Evolutionary conservation across 2,113 vertebrate genomes (phyloP).

Genomic region (Electrona antarctica): DNA sequence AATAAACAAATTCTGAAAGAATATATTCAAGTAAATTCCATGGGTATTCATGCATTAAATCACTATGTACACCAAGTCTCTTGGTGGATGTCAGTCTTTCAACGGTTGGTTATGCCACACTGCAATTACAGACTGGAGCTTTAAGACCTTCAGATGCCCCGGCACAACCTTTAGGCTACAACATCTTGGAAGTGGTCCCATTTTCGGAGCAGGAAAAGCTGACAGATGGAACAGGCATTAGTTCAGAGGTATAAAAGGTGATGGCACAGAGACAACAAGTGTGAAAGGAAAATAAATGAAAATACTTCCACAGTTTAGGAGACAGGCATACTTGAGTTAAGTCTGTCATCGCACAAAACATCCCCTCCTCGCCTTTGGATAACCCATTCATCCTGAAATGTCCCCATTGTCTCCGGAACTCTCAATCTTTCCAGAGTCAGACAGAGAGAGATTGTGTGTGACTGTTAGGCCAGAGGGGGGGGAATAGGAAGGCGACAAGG

Average conservation of each 20-base stretch:
- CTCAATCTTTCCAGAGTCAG: slow-evolving; percentile 61
- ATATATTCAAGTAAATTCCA: no score
- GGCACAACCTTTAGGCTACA: no score
- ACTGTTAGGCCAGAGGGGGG: slow-evolving; percentile 41
- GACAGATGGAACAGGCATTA: neutral
- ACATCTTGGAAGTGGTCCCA: no score
- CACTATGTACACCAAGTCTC: no score
- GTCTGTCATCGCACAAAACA: slow-evolving; percentile 53
- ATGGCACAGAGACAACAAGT: neutral
- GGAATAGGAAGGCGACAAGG: slow-evolving; percentile 19
- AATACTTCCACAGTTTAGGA: slow-evolving; percentile 33
- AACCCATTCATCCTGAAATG: slow-evolving; percentile 54
- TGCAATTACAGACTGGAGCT: no score
- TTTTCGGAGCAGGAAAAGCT: neutral
- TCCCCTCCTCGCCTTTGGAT: slow-evolving; percentile 53
- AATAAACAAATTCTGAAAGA: neutral
- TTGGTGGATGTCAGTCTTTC: no score
- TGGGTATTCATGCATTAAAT: no score
- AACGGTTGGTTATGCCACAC: no score
- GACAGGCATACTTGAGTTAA: slow-evolving; percentile 49
- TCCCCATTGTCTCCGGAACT: slow-evolving; percentile 53
- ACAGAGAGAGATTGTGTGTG: slow-evolving; percentile 64
- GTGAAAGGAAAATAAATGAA: slow-evolving; percentile 24
- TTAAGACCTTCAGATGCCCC: no score
- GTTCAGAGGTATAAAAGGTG: neutral